Base-by-base conservation (phyloP, 2,888 invertebrate genomes). In the Drosophila melanosoma region DNA sequence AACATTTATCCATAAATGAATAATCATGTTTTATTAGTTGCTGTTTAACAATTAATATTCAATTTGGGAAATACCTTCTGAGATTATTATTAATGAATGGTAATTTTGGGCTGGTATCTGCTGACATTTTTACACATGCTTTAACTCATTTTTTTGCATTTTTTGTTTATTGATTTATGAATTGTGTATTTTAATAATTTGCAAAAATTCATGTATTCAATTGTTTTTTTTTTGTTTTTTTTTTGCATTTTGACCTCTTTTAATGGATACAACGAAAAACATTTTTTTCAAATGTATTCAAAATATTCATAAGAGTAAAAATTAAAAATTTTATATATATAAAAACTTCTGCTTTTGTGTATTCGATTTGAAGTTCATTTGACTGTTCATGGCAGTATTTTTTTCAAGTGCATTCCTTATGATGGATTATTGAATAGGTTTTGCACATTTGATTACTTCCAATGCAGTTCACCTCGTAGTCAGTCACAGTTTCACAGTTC, bases 381-480 rank as follows among this genome's bases (percentile, higher is more conserved):
- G 48, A 17, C 11, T 64, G 54, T 38, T 52, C 32, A 29, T 48
- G 33, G 17, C 49, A 35, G 23, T 68, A 36, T 51, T 36, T 29
- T 36, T 1, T 35, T n/a, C 15, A 51, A 36, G 29, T 26, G 17
- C 54, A 20, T 26, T 60, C 35, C 32, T 36, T 59, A 40, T 54
- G 68, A 68, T 61, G 35, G 68, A 61, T 69, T 68, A 68, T 61
- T 49, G 54, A 40, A 15, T 36, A 32, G 69, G 33, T 32, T 51
- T 42, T 68, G 54, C 33, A 49, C 61, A 56, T 49, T 68, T 68
- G 69, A 69, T 68, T 61, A 57, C 49, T 6, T 26, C 58, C 59
- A 42, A 62, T 60, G 74, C 70, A 67, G 77, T 77, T 77, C 60
- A 77, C 77, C 77, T 77, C 74, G 77, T 35, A 17, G 64, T 73